A percentile compares a stretch with the other conserved stretches of the same genome.
phyloP scores from a whole-genome alignment of 1,140 invertebrate genomes.

The Planococcus citri region DNA sequence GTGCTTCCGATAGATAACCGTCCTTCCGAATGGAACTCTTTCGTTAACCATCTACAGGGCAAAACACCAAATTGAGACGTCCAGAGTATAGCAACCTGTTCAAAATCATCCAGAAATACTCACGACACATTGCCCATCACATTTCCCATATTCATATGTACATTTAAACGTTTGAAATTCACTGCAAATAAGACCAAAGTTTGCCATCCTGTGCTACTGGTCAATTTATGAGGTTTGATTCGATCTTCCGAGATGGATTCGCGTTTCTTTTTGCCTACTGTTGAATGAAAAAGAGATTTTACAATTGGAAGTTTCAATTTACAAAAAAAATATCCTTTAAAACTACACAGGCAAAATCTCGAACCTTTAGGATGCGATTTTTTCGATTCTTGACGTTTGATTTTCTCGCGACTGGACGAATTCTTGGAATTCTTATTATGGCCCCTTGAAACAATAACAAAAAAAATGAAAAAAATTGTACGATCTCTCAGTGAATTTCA shows the following conservation, averaged over 20 bases:
- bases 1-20: slow-evolving; percentile 84
- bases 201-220: slow-evolving; percentile 60
- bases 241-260: slow-evolving; percentile 9
- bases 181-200: slow-evolving; percentile 89
- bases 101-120: slow-evolving; percentile 29
- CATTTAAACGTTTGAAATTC: slow-evolving; percentile 86
- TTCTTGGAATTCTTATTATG: slow-evolving; percentile 1
- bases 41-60: slow-evolving; percentile 66
- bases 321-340: too few relatives aligned
- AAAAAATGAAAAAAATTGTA: not conserved
- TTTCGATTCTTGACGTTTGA: slow-evolving; percentile 16
- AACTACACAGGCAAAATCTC: too few relatives aligned
- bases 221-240: slow-evolving; percentile 21
- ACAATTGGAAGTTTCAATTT: too few relatives aligned
- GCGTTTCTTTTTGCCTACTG: not conserved
- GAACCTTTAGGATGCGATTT: slow-evolving; percentile 8
- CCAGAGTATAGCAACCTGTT: too few relatives aligned
- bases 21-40: slow-evolving; percentile 79
- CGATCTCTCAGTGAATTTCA: not conserved
- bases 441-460: not conserved
- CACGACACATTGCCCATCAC: slow-evolving; percentile 86
- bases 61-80: too few relatives aligned
- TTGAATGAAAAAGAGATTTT: too few relatives aligned
- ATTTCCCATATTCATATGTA: slow-evolving; percentile 98
- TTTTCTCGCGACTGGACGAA: not conserved